A percentile compares a stretch with the other conserved stretches of the same genome.
Conservation (phyloP, 2,797 vertebrate species). For the Trachops cirrhosus region DNA sequence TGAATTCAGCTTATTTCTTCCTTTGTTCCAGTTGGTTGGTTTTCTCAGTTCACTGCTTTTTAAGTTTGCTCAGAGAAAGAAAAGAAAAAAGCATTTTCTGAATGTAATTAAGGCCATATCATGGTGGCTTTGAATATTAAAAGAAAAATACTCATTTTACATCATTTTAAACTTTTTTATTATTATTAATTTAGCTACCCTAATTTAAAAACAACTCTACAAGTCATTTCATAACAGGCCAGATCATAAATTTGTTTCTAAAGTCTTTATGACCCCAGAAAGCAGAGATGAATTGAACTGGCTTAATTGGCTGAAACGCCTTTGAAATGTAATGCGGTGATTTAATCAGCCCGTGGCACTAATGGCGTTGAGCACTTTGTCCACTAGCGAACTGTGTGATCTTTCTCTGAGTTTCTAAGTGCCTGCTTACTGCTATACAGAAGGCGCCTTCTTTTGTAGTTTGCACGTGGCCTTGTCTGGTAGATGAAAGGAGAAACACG, state of each 20-base stretch:
- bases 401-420: constrained; percentile 73
- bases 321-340: constrained; percentile 77
- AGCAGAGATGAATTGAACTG: constrained; percentile 72
- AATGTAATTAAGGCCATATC: constrained; percentile 64
- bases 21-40: constrained; percentile 69
- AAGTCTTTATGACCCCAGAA: constrained; percentile 70
- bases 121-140: constrained; percentile 20
- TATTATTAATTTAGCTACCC: constrained; percentile 62
- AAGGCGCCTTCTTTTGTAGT: constrained; percentile 48
- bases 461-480: constrained; percentile 33
- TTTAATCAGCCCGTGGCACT: constrained; percentile 77
- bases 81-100: constrained; percentile 49
- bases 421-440: constrained; percentile 65
- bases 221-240: constrained; percentile 69
- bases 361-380: constrained; percentile 79
- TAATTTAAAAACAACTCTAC: constrained; percentile 59
- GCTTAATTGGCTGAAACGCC: constrained; percentile 78
- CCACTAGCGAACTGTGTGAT: constrained; percentile 71
- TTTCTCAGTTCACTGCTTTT: constrained; percentile 66
- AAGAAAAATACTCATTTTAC: background rate
- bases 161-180: constrained; percentile 32
- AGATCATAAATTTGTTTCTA: constrained; percentile 68
- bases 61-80: constrained; percentile 43
- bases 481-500: background rate
- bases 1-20: constrained; percentile 73